These are phyloP conservation scores for Paedocypris sp. DNA, from an alignment of 2,113 vertebrate genomes.

Conservation along the genomic window DNA sequence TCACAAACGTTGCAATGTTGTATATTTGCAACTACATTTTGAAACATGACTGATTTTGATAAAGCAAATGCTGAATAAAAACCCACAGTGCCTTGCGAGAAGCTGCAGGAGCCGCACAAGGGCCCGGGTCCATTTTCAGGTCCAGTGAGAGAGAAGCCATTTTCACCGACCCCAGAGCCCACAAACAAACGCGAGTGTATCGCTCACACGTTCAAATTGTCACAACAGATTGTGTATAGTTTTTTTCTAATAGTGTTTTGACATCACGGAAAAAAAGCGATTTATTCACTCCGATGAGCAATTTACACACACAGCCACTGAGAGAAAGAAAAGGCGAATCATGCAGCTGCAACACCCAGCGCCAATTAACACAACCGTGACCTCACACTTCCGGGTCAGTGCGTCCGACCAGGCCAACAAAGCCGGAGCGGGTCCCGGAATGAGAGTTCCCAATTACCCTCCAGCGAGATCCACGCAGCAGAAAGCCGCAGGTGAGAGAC, in stretches of 20 bases:
- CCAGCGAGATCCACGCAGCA: slow-evolving; percentile 33
- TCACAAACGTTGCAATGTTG: too few species aligned
- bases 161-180: too few species aligned
- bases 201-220: neutral
- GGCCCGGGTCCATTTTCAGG: too few species aligned
- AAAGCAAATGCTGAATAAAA: too few species aligned
- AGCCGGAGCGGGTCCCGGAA: slow-evolving; percentile 50
- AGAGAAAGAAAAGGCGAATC: slow-evolving; percentile 26
- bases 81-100: too few species aligned
- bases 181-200: too few species aligned
- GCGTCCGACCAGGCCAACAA: slow-evolving; percentile 48
- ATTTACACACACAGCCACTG: slow-evolving; percentile 12
- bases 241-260: neutral
- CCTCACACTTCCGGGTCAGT: slow-evolving; percentile 56
- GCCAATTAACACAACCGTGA: slow-evolving; percentile 51
- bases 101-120: too few species aligned
- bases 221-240: neutral
- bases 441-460: slow-evolving; percentile 50
- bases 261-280: neutral
- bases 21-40: too few species aligned
- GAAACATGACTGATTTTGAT: too few species aligned
- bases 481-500: slow-evolving; percentile 59
- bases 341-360: slow-evolving; percentile 48
- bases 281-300: neutral
- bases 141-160: too few species aligned